Evolutionary conservation across 1,140 invertebrate species (phyloP), one percentile per base, ranked within the genome.

Genomic region (Apocrypta bakeri): DNA sequence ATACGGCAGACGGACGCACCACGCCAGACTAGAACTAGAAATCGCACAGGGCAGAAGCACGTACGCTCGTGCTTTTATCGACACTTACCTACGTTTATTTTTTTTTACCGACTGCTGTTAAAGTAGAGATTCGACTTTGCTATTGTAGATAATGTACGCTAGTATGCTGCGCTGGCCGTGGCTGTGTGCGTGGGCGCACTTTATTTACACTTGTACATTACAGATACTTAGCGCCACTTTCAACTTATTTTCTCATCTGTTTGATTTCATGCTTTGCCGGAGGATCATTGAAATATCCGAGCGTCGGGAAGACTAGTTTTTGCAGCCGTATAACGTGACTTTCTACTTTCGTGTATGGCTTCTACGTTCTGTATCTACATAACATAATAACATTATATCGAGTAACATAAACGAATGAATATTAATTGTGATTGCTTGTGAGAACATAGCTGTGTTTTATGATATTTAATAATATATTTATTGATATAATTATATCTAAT

Each of bases 51-150:
- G 31, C 29, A 3, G n/a, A 17, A 4, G 12, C 31, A 17, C 25
- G 17, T 14, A n/a, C 68, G 31, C 31, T 12, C 31, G 9, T 17
- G 9, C 14, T 48, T n/a, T n/a, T n/a, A n/a, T n/a, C n/a, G n/a
- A n/a, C n/a, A n/a, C n/a, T n/a, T n/a, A n/a, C 42, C 12, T 17
- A 1, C 33, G 33, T 2, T 17, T n/a, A n/a, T 56, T 17, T 48
- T n/a, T 56, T 56, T 56, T 29, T 79, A 69, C 21, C 77, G 14
- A 0, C 2, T 2, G 6, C 6, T 1, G 78, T 7, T 72, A 79
- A 79, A 21, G 68, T 37, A 79, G 78, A 63, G 56, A n/a, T 17
- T 24, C 7, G 29, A 21, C 6, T 71, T 56, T 29, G 31, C 61
- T 1, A 1, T 24, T 37, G 6, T 6, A 6, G 61, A 7, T 64